Evolutionary conservation across 2,888 invertebrate genomes (phyloP), one percentile per base, ranked within the genome.

Genomic region (Macaria notata): DNA sequence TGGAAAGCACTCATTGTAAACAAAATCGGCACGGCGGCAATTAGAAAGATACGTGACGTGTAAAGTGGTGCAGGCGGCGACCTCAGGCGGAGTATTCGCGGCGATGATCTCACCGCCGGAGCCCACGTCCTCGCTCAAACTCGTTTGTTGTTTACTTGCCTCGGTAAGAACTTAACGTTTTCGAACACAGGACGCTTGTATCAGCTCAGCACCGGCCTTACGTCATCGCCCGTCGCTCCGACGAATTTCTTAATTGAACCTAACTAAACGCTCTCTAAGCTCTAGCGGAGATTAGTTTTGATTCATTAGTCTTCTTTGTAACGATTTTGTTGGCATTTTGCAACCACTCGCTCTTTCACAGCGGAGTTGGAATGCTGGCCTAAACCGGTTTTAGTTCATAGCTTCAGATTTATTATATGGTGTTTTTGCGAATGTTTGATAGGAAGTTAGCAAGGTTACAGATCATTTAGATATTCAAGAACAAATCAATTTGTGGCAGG

Each of bases 111-210:
- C 90, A 90, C 78, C 85, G 78, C 71, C 30, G 78, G 78, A 75
- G 79, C 86, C 84, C 84, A 86, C 89, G 89, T 88, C 89, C 89
- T 89, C 73, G 74, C 71, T 79, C 78, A 88, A 88, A 90, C 90
- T 84, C 81, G 90, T 90, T 90, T 89, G 79, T 81, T 90, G 87
- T 90, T 89, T 88, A 89, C 87, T 87, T 80, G 82, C 67, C 73
- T 68, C 76, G 76, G 79, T 80, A 81, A 81, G 72, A 84, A 83
- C 84, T 83, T 83, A 83, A 82, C 81, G 79, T 79, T 81, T 76
- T 69, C 71, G 75, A 80, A 82, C 76, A 78, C 81, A 79, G 85
- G 82, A 82, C 81, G 84, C 72, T 75, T 75, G 75, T 76, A 76
- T 77, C 73, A 75, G 75, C 64, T 77, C 73, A 75, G 75, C 64